phyloP scores from a whole-genome alignment of 37 sponge, comb jelly and placozoan species.

The Beroe forskalii region DNA sequence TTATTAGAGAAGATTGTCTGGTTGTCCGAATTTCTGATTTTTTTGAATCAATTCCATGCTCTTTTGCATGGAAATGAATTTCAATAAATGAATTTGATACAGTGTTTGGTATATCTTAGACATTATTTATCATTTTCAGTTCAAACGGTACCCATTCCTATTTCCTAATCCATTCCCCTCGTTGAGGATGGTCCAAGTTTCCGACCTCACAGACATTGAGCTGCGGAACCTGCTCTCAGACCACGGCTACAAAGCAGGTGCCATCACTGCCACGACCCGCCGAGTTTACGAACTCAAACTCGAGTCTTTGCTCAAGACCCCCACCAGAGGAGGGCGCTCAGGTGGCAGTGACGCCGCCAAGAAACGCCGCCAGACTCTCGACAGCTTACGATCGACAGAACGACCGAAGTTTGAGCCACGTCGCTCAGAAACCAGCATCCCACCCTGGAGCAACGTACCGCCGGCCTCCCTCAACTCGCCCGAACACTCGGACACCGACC shows the following conservation, averaged over 20 bases:
- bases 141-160: too few species aligned
- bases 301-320: background rate
- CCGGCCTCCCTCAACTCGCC: slow-evolving; percentile 24
- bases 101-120: too few species aligned
- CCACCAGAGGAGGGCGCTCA: background rate
- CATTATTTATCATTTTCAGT: too few species aligned
- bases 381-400: slow-evolving; percentile 9
- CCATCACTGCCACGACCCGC: slow-evolving; percentile 48
- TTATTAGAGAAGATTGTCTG: too few species aligned
- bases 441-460: background rate
- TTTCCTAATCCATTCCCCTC: background rate
- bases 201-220: slow-evolving; percentile 15
- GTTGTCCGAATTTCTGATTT: too few species aligned
- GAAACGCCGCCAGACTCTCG: slow-evolving; percentile 45
- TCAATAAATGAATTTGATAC: too few species aligned
- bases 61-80: too few species aligned
- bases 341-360: background rate
- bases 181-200: background rate
- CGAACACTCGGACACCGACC: slow-evolving; percentile 35
- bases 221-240: background rate
- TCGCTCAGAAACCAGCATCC: slow-evolving; percentile 29
- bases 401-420: slow-evolving; percentile 28
- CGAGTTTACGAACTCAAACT: slow-evolving; percentile 28
- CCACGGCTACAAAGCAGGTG: background rate
- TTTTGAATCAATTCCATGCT: too few species aligned